Conservation (phyloP, 2,888 invertebrate genomes). For the Allygus modestus region DNA sequence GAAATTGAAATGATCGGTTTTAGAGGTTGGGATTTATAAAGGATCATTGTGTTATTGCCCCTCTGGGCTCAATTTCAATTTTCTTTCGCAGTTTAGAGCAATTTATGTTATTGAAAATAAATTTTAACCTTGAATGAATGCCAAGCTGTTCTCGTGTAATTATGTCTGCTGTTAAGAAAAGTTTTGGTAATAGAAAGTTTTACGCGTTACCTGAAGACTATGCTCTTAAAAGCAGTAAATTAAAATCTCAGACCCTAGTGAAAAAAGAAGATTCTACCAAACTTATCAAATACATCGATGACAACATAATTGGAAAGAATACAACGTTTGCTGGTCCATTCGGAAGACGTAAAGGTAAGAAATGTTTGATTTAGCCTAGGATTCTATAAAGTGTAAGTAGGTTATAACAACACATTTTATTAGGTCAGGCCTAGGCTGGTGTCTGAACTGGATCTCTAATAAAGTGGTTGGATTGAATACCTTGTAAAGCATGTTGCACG, state of each 20-base stretch:
- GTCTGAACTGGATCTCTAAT: no score
- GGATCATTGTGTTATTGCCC: neutral
- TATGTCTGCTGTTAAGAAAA: slow-evolving; percentile 66
- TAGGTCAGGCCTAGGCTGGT: no score
- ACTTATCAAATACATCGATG: slow-evolving; percentile 87
- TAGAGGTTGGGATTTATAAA: slow-evolving; percentile 4
- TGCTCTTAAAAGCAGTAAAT: slow-evolving; percentile 68
- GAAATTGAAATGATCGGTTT: neutral
- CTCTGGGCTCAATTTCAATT: neutral
- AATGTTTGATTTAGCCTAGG: no score
- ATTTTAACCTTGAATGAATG: slow-evolving; percentile 44
- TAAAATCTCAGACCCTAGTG: slow-evolving; percentile 73
- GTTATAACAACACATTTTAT: no score
- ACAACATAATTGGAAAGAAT: slow-evolving; percentile 88
- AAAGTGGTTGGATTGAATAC: no score
- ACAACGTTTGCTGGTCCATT: slow-evolving; percentile 90
- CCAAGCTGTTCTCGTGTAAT: slow-evolving; percentile 60
- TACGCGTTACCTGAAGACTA: slow-evolving; percentile 72
- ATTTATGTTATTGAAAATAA: neutral
- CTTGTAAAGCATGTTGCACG: no score
- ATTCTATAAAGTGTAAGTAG: no score
- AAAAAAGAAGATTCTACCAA: slow-evolving; percentile 83
- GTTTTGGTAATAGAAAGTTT: slow-evolving; percentile 70
- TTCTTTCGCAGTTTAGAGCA: neutral
- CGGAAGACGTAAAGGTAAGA: slow-evolving; percentile 87